These are phyloP conservation scores for Dasyurus viverrinus DNA, from an alignment of 2,113 vertebrate genomes.

Conservation along the genomic window DNA sequence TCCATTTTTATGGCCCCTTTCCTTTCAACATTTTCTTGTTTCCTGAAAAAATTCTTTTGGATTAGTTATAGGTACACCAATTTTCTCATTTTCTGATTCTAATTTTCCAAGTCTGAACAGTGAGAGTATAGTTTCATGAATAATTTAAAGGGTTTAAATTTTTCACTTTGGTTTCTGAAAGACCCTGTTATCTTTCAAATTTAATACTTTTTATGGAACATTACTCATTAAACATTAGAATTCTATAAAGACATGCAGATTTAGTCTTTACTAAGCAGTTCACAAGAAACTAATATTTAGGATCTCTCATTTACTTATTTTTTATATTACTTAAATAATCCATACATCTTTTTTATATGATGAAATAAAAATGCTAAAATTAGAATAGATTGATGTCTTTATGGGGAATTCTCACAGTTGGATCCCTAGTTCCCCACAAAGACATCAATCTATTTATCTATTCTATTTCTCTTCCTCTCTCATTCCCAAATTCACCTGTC, in stretches of 20 bases:
- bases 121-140: not conserved
- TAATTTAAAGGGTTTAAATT: not conserved
- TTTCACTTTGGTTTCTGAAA: not conserved
- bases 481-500: not conserved
- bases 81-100: slow-evolving; percentile 12
- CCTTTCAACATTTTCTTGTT: not conserved
- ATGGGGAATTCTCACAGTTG: not conserved
- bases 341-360: not conserved
- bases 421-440: too few relatives aligned
- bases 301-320: not conserved
- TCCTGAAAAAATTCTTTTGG: slow-evolving; percentile 2
- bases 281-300: not conserved
- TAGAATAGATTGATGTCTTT: not conserved
- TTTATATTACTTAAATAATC: not conserved
- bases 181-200: not conserved
- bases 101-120: slow-evolving; percentile 9
- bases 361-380: not conserved
- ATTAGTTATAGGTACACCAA: slow-evolving; percentile 1
- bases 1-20: not conserved
- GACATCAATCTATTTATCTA: too few relatives aligned
- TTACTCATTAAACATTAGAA: not conserved
- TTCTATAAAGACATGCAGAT: not conserved
- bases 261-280: not conserved
- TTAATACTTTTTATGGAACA: not conserved
- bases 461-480: not conserved